Conservation (phyloP, 2,797 vertebrate species). For the Syndactyla subalaris region DNA sequence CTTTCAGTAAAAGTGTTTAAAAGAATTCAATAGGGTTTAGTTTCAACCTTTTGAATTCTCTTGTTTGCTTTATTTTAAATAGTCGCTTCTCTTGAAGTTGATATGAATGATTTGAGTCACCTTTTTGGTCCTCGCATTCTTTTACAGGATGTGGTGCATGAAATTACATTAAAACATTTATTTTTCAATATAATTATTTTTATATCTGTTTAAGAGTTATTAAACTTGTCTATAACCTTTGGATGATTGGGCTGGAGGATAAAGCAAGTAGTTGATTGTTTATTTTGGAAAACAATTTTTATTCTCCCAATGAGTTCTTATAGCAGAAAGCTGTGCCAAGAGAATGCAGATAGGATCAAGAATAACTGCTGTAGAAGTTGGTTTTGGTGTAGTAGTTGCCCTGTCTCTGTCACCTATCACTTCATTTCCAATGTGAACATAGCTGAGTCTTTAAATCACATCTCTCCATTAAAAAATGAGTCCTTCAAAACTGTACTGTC, state of each 20-base stretch:
- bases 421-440: not conserved
- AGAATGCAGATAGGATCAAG: not conserved
- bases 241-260: not conserved
- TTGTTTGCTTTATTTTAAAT: not conserved
- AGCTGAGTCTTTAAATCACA: not conserved
- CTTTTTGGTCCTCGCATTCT: not conserved
- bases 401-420: not conserved
- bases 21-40: fast-evolving
- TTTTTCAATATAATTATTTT: not conserved
- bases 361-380: not conserved
- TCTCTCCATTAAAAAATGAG: not conserved
- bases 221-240: not conserved
- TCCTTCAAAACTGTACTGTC: not conserved
- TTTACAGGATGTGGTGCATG: fast-evolving
- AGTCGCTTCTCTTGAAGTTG: not conserved
- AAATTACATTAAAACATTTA: not conserved
- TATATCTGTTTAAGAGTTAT: not conserved
- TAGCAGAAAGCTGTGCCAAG: not conserved
- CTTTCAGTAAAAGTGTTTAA: not conserved
- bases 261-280: not conserved
- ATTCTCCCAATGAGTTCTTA: not conserved
- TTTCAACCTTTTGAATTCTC: not conserved
- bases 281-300: not conserved
- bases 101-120: not conserved
- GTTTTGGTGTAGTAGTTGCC: not conserved